Percentiles rank a stretch among this genome's conserved stretches.
Evolutionary conservation across 2,113 vertebrate genomes (phyloP).

Genomic region (Dendropsophus ebraccatus): DNA sequence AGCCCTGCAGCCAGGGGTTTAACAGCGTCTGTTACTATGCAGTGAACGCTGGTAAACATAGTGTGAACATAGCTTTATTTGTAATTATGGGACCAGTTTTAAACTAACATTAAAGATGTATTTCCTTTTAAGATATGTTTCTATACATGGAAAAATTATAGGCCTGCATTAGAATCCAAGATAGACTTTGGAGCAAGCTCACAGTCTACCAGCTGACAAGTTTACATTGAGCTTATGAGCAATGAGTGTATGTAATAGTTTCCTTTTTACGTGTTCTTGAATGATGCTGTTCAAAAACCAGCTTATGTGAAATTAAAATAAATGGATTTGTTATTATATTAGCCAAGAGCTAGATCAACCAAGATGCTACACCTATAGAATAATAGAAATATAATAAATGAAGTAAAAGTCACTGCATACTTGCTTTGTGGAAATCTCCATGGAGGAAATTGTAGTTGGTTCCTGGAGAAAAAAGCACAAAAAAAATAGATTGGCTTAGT

Average conservation of each 20-base stretch:
- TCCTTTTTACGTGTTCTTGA: constrained; percentile 32
- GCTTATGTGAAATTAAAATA: constrained; percentile 66
- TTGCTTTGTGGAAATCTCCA: constrained; percentile 98
- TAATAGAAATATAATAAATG: constrained; percentile 59
- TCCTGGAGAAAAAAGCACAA: constrained; percentile 80
- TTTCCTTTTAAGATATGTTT: constrained; percentile 24
- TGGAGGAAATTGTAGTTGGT: constrained; percentile 87
- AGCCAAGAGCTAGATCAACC: too few species aligned
- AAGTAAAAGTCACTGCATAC: constrained; percentile 71
- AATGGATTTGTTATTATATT: constrained; percentile 63
- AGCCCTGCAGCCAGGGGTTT: too few species aligned
- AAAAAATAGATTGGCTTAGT: background rate
- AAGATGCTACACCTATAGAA: constrained; percentile 63
- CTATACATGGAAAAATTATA: background rate
- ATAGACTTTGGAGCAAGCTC: constrained; percentile 6
- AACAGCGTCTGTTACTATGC: too few species aligned
- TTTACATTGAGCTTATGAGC: constrained; percentile 60
- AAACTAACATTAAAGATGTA: background rate
- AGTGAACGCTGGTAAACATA: too few species aligned
- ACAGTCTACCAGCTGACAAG: constrained; percentile 44
- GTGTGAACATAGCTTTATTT: too few species aligned
- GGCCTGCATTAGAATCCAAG: constrained; percentile 36
- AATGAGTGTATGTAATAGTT: constrained; percentile 50
- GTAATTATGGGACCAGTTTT: background rate
- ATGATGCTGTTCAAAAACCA: constrained; percentile 62